Evolutionary conservation across 1,140 invertebrate genomes (phyloP).

Genomic region (Drosophila kanapiae): DNA sequence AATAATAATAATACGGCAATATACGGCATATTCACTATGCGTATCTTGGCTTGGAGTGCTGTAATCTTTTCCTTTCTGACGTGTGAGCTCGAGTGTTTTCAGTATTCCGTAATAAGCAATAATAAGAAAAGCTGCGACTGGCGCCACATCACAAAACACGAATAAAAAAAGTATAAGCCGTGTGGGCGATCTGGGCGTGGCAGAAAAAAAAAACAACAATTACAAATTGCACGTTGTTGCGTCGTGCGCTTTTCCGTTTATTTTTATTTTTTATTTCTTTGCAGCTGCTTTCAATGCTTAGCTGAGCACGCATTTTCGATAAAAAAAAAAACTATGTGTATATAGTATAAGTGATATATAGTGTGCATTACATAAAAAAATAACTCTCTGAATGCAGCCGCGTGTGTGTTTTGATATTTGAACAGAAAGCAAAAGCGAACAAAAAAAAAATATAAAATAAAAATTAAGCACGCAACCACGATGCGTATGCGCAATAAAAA

Average conservation of each 20-base stretch:
- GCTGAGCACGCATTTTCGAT: constrained; percentile 62
- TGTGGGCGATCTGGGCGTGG: constrained; percentile 40
- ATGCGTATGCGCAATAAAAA: constrained; percentile 43
- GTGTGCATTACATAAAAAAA: constrained; percentile 45
- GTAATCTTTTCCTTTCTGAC: constrained; percentile 25
- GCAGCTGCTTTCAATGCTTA: constrained; percentile 44
- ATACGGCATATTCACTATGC: constrained; percentile 24
- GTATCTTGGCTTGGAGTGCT: constrained; percentile 20
- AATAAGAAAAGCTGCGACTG: constrained; percentile 35
- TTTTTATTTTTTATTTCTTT: constrained; percentile 14
- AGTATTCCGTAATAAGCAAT: constrained; percentile 31
- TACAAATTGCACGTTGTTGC: constrained; percentile 51
- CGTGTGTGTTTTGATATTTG: constrained; percentile 48
- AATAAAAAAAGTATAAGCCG: background rate
- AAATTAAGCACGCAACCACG: constrained; percentile 45
- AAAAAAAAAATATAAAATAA: constrained; percentile 14
- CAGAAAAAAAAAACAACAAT: constrained; percentile 33
- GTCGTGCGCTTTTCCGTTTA: constrained; percentile 42
- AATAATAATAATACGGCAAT: constrained; percentile 23
- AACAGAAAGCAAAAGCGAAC: constrained; percentile 9
- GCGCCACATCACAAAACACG: constrained; percentile 24
- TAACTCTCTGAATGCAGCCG: constrained; percentile 33
- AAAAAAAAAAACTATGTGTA: constrained; percentile 35
- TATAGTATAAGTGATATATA: constrained; percentile 24
- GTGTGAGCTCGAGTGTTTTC: constrained; percentile 33